Conservation (phyloP, 2,888 invertebrate genomes). For the Dendrolimus houi region DNA sequence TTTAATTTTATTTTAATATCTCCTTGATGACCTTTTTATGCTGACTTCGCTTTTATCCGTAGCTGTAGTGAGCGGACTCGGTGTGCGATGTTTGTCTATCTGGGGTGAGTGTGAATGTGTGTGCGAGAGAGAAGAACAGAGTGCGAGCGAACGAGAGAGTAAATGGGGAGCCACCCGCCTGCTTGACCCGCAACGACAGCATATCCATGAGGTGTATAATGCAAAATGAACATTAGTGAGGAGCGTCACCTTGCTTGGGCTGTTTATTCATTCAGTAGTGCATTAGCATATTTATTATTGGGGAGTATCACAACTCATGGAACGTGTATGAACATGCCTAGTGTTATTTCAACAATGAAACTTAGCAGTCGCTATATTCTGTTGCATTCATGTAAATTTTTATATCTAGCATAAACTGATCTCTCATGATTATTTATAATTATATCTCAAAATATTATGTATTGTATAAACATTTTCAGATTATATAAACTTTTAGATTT, state of each 20-base stretch:
- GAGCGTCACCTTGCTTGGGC: slow-evolving; percentile 49
- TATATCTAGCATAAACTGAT: slow-evolving; percentile 74
- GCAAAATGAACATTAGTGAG: slow-evolving; percentile 32
- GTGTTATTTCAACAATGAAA: slow-evolving; percentile 58
- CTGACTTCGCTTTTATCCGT: slow-evolving; percentile 34
- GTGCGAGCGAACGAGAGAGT: too few relatives aligned
- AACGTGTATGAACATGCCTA: slow-evolving; percentile 50
- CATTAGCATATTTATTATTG: slow-evolving; percentile 64
- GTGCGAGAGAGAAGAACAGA: too few relatives aligned
- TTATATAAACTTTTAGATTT: slow-evolving; percentile 63
- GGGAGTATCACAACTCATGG: slow-evolving; percentile 52
- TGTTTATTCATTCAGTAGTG: slow-evolving; percentile 62
- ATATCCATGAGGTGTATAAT: slow-evolving; percentile 9
- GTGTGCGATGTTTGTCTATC: slow-evolving; percentile 24
- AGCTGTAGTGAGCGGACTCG: slow-evolving; percentile 22
- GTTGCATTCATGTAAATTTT: slow-evolving; percentile 69
- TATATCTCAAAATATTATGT: slow-evolving; percentile 67
- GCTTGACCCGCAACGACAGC: too few relatives aligned
- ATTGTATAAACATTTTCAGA: slow-evolving; percentile 69
- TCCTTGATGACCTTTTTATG: slow-evolving; percentile 14
- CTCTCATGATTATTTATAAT: slow-evolving; percentile 73
- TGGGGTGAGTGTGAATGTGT: too few relatives aligned
- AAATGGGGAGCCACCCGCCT: too few relatives aligned
- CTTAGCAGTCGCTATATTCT: slow-evolving; percentile 52
- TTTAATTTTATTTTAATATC: slow-evolving; percentile 24